Conservation (phyloP, 2,797 vertebrate genomes). For the Semaprochilodus insignis region DNA sequence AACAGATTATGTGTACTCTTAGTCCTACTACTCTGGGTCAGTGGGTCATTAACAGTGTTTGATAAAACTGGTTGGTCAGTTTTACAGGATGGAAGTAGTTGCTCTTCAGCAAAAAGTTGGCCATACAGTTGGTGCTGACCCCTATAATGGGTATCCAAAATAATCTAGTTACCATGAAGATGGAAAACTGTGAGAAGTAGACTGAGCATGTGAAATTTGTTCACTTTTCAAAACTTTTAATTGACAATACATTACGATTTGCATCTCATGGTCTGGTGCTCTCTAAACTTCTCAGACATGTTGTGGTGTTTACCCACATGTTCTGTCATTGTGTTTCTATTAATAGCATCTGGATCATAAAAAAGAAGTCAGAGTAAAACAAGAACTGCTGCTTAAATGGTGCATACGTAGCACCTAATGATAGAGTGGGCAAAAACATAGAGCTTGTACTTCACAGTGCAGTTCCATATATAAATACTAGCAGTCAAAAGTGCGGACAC, state of each 20-base stretch:
- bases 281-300: slow-evolving; percentile 42
- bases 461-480: background rate
- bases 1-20: too few species aligned
- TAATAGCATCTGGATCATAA: slow-evolving; percentile 36
- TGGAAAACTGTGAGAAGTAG: background rate
- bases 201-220: background rate
- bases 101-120: background rate
- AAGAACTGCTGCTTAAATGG: background rate
- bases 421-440: slow-evolving; percentile 14
- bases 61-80: background rate
- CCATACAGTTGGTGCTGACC: background rate
- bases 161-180: background rate
- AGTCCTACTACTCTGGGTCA: background rate
- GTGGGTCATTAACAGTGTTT: background rate
- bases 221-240: slow-evolving; percentile 57
- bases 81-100: background rate
- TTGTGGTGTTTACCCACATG: slow-evolving; percentile 34
- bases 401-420: slow-evolving; percentile 3
- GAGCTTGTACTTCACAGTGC: background rate
- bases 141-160: background rate
- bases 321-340: slow-evolving; percentile 33
- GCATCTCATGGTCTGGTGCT: slow-evolving; percentile 23
- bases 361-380: slow-evolving; percentile 31
- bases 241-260: slow-evolving; percentile 30
- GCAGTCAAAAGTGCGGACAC: too few species aligned